Evolutionary conservation across 2,113 vertebrate genomes (phyloP).

Genomic region (Podocnemis expansa): DNA sequence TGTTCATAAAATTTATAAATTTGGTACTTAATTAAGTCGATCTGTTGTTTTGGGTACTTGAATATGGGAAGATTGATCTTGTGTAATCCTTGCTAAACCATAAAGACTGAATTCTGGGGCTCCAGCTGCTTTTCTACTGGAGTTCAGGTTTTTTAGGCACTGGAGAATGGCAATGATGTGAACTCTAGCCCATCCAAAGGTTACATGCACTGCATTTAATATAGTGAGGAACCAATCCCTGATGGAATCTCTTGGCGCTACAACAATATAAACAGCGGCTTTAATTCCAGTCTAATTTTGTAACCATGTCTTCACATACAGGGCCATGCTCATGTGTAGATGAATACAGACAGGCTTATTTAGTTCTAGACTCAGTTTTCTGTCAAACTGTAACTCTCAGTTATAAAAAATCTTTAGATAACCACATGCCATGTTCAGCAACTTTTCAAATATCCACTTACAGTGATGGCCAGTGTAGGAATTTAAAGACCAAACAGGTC

Average conservation of each 20-base stretch:
- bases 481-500: not conserved
- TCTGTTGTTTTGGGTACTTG: no score
- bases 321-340: not conserved
- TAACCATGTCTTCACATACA: not conserved
- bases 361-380: not conserved
- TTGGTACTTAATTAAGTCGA: no score
- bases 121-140: no score
- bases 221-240: not conserved
- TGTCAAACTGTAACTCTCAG: fast-evolving
- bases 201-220: no score
- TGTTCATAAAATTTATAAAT: no score
- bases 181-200: no score
- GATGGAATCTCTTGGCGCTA: not conserved
- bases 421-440: not conserved
- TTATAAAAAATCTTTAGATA: not conserved
- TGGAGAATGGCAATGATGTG: no score
- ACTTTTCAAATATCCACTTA: not conserved
- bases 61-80: no score
- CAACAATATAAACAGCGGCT: not conserved
- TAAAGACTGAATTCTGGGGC: no score
- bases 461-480: not conserved
- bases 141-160: no score
- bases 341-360: not conserved
- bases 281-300: not conserved
- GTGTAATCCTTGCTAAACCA: no score